Percentiles rank a stretch among this genome's conserved stretches.
Evolutionary conservation across 2,888 invertebrate genomes (phyloP).

Genomic region (Eurytoma californica): DNA sequence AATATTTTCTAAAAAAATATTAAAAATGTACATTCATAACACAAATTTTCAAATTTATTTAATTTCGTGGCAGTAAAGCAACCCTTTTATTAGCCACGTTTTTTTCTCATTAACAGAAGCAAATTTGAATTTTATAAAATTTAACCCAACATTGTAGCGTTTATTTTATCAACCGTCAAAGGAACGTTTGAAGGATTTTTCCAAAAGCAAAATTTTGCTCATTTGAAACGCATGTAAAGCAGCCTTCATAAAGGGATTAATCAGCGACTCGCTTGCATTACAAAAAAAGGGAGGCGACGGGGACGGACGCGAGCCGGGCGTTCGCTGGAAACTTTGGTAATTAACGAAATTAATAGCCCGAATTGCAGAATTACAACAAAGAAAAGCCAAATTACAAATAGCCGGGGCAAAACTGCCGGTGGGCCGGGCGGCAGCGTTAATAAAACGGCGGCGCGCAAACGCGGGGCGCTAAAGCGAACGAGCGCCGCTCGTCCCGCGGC

Average conservation of each 20-base stretch:
- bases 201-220: background rate
- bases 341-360: slow-evolving; percentile 13
- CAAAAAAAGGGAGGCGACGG: background rate
- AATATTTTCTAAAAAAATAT: too few relatives aligned
- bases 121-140: too few relatives aligned
- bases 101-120: too few relatives aligned
- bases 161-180: too few relatives aligned
- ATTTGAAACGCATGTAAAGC: background rate
- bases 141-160: too few relatives aligned
- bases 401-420: background rate
- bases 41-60: too few relatives aligned
- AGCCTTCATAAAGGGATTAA: background rate
- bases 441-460: slow-evolving; percentile 22
- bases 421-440: slow-evolving; percentile 17
- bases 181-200: background rate
- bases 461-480: slow-evolving; percentile 34
- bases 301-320: background rate
- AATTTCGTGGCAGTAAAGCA: too few relatives aligned
- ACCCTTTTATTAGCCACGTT: too few relatives aligned
- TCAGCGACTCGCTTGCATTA: background rate
- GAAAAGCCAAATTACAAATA: slow-evolving; percentile 21
- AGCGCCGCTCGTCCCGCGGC: background rate
- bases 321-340: slow-evolving; percentile 10
- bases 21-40: too few relatives aligned
- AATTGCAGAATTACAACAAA: slow-evolving; percentile 1